Conservation (phyloP, 2,888 invertebrate genomes). For the Chydorus sphaericus region DNA sequence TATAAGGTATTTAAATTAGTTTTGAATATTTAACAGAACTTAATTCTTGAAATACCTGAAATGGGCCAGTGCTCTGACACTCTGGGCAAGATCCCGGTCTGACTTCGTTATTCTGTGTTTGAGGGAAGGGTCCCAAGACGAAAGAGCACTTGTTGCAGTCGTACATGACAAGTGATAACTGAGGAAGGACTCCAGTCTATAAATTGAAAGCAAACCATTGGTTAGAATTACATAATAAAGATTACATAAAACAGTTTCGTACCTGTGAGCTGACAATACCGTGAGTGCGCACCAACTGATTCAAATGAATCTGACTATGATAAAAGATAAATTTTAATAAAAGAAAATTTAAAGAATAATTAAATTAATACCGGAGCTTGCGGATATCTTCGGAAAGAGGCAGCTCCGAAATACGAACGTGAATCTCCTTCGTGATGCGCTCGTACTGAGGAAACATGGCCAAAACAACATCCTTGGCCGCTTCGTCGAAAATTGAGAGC, state of each 20-base stretch:
- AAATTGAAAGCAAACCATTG: not conserved
- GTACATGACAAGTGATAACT: slow-evolving; percentile 87
- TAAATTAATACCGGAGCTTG: slow-evolving; percentile 59
- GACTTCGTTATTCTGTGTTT: slow-evolving; percentile 82
- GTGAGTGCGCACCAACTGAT: slow-evolving; percentile 80
- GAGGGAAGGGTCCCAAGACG: slow-evolving; percentile 88
- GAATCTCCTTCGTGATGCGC: slow-evolving; percentile 82
- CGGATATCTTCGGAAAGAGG: slow-evolving; percentile 91
- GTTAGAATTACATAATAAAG: not conserved
- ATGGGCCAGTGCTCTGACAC: slow-evolving; percentile 91
- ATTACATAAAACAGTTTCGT: too few species aligned
- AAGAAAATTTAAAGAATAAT: not conserved
- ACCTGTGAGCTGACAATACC: slow-evolving; percentile 77
- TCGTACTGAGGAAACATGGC: slow-evolving; percentile 92
- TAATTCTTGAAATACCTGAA: slow-evolving; percentile 43
- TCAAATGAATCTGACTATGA: slow-evolving; percentile 45
- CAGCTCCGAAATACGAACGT: slow-evolving; percentile 85
- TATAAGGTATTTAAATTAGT: slow-evolving; percentile 28
- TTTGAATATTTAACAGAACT: not conserved
- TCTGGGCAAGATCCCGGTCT: slow-evolving; percentile 95
- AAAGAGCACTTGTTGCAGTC: slow-evolving; percentile 94
- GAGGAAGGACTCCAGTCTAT: slow-evolving; percentile 88
- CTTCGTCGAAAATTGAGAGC: slow-evolving; percentile 89
- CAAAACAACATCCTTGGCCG: slow-evolving; percentile 81
- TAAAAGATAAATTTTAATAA: not conserved